Conservation (phyloP, 2,888 invertebrate genomes). For the Rhingia campestris region DNA sequence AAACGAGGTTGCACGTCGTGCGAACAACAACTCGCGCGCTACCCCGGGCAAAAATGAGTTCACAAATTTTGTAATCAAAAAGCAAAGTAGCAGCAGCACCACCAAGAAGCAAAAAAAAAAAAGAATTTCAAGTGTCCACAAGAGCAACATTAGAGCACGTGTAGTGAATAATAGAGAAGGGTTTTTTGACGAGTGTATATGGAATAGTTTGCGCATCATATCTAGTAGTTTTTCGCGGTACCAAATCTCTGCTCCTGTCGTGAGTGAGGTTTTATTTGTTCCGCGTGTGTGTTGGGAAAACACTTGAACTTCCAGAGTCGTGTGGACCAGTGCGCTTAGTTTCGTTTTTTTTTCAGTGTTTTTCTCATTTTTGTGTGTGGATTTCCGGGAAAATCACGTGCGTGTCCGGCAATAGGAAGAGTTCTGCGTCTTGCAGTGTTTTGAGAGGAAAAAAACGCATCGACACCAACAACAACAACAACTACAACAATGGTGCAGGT, state of each 20-base stretch:
- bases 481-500: slow-evolving; percentile 65
- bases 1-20: slow-evolving; percentile 72
- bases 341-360: slow-evolving; percentile 10
- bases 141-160: slow-evolving; percentile 58
- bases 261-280: neutral
- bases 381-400: slow-evolving; percentile 39
- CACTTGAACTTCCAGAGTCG: slow-evolving; percentile 6
- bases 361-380: slow-evolving; percentile 11
- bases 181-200: slow-evolving; percentile 13
- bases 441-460: no score
- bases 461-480: neutral
- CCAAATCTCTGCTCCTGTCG: slow-evolving; percentile 1
- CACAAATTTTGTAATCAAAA: slow-evolving; percentile 45
- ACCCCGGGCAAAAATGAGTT: slow-evolving; percentile 58
- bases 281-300: slow-evolving; percentile 4
- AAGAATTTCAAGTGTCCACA: slow-evolving; percentile 25
- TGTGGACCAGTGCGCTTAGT: slow-evolving; percentile 21
- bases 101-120: slow-evolving; percentile 18
- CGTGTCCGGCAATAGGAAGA: neutral
- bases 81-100: no score
- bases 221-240: slow-evolving; percentile 28
- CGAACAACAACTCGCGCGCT: slow-evolving; percentile 71
- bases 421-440: neutral
- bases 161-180: slow-evolving; percentile 55
- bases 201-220: slow-evolving; percentile 49